phyloP scores from a whole-genome alignment of 1,140 invertebrate genomes.

The Colletes gigas region DNA sequence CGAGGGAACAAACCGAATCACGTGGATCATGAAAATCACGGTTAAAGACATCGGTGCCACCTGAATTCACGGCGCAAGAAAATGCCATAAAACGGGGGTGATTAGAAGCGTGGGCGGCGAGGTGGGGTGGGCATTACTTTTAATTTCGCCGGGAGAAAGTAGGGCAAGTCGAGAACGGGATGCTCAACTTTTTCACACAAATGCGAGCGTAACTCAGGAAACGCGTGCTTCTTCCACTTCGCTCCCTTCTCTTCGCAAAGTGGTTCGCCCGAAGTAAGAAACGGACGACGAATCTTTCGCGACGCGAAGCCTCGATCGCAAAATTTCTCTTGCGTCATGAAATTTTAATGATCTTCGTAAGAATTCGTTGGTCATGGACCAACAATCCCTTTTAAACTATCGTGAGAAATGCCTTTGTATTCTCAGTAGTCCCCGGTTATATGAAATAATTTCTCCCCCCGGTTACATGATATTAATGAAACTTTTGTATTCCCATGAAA shows the following conservation, averaged over 20 bases:
- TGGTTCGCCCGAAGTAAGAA: not conserved
- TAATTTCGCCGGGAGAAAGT: slow-evolving; percentile 17
- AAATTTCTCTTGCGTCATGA: not conserved
- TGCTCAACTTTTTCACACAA: slow-evolving; percentile 19
- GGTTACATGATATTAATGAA: too few species aligned
- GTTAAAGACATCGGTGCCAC: too few species aligned
- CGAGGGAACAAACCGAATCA: too few species aligned
- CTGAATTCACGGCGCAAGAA: not conserved
- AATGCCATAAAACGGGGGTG: not conserved
- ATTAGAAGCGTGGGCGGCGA: slow-evolving; percentile 11
- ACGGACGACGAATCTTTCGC: not conserved
- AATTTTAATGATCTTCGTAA: not conserved
- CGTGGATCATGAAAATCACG: not conserved
- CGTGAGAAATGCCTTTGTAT: too few species aligned
- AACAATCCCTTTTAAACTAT: too few species aligned
- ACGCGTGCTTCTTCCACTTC: not conserved
- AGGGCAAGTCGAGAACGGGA: slow-evolving; percentile 22
- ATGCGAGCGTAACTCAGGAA: slow-evolving; percentile 12
- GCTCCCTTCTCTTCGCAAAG: not conserved
- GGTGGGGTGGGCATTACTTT: slow-evolving; percentile 11
- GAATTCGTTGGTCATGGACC: not conserved
- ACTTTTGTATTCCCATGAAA: too few species aligned
- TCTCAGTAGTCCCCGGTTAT: too few species aligned
- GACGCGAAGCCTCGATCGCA: not conserved
- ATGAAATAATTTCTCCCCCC: too few species aligned